Evolutionary conservation across 2,888 invertebrate species (phyloP).

Genomic region (Epicampocera succincta): DNA sequence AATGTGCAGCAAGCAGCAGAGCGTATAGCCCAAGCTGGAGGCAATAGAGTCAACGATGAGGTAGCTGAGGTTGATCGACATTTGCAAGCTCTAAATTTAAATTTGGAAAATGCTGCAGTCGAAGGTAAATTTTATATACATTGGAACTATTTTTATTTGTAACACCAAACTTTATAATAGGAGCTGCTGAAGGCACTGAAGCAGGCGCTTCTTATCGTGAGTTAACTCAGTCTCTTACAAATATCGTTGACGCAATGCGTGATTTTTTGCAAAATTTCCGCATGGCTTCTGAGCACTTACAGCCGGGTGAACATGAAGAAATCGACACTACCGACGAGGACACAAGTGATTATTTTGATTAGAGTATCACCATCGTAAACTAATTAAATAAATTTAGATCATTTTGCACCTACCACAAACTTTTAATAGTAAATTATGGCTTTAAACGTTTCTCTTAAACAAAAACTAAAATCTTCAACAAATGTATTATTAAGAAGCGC

Average conservation of each 20-base stretch:
- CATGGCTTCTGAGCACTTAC: conserved; percentile 83
- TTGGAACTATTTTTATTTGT: not conserved
- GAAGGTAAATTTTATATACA: conserved; percentile 55
- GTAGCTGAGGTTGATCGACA: conserved; percentile 74
- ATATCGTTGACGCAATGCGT: conserved; percentile 88
- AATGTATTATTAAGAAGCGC: conserved; percentile 34
- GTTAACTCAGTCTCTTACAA: conserved; percentile 85
- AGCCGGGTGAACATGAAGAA: conserved; percentile 78
- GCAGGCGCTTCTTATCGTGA: conserved; percentile 79
- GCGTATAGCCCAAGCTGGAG: conserved; percentile 64
- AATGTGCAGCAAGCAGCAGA: conserved; percentile 69
- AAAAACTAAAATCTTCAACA: conserved; percentile 35
- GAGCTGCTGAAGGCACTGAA: conserved; percentile 77
- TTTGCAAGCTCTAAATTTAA: conserved; percentile 74
- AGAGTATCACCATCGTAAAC: conserved; percentile 41
- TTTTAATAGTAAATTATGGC: conserved; percentile 44
- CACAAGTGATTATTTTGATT: conserved; percentile 82
- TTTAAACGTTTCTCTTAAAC: conserved; percentile 52
- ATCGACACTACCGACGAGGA: conserved; percentile 83
- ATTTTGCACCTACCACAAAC: conserved; percentile 28
- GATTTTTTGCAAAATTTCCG: conserved; percentile 87
- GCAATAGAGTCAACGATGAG: conserved; percentile 71
- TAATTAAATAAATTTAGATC: not conserved
- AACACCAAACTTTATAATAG: conserved; percentile 9
- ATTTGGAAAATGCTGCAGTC: conserved; percentile 74